These are phyloP conservation scores for Spilosoma lubricipeda DNA, from an alignment of 2,888 invertebrate species.

Conservation along the genomic window DNA sequence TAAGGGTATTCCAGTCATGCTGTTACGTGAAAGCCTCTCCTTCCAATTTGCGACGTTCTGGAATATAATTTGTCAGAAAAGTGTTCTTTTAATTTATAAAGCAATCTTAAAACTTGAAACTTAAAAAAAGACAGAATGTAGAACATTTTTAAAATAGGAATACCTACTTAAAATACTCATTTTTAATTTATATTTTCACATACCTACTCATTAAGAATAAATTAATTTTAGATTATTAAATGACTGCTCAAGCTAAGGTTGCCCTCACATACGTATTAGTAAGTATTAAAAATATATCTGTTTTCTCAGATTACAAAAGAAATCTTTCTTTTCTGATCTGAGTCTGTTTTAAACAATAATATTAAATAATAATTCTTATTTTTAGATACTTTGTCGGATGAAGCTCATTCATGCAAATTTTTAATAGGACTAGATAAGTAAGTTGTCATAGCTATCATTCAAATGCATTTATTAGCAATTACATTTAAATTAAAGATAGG, in stretches of 20 bases:
- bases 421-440: conserved; percentile 20
- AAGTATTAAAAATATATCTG: background rate
- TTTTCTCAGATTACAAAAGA: too few relatives aligned
- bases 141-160: background rate
- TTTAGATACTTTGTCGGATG: background rate
- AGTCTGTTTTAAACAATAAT: background rate
- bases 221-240: conserved; percentile 9
- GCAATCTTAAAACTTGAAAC: background rate
- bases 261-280: conserved; percentile 35
- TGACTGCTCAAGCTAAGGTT: conserved; percentile 35
- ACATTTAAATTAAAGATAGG: conserved; percentile 22
- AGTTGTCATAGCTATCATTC: conserved; percentile 35
- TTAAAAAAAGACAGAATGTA: background rate
- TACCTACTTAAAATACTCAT: conserved; percentile 28
- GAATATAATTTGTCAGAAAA: background rate
- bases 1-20: background rate
- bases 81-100: background rate
- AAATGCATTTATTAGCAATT: conserved; percentile 32
- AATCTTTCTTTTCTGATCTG: background rate
- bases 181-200: conserved; percentile 4
- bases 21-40: background rate
- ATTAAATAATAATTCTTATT: background rate
- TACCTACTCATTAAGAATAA: background rate
- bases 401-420: conserved; percentile 14
- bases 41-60: background rate